Conservation (phyloP, 2,797 vertebrate species). For the Phaenicophaeus curvirostris region DNA sequence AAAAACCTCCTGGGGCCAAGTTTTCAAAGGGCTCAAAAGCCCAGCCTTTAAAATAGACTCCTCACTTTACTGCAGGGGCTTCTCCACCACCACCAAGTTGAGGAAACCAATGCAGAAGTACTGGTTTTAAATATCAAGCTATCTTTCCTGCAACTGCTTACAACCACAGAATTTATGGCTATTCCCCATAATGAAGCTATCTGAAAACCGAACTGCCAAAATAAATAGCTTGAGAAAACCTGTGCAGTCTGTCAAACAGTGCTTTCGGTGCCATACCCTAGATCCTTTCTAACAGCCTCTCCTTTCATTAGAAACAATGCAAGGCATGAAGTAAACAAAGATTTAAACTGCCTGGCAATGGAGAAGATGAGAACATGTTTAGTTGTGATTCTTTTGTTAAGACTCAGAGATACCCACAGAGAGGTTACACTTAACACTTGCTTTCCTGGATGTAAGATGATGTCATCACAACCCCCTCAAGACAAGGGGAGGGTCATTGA, state of each 20-base stretch:
- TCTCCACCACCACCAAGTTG: not conserved
- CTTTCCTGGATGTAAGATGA: not conserved
- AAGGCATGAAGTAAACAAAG: not conserved
- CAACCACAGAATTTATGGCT: not conserved
- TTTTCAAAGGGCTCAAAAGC: constrained; percentile 48
- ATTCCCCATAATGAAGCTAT: not conserved
- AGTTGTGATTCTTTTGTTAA: not conserved
- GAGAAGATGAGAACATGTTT: not conserved
- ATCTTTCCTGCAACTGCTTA: not conserved
- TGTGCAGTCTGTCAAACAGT: not conserved
- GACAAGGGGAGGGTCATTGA: not conserved
- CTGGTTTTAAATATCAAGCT: not conserved
- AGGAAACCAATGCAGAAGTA: not conserved
- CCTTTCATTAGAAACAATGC: not conserved
- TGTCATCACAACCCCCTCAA: not conserved
- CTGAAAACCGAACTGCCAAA: not conserved
- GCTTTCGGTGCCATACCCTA: not conserved
- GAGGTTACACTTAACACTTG: not conserved
- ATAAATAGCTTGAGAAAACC: not conserved
- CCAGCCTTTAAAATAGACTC: not conserved
- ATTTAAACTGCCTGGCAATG: not conserved
- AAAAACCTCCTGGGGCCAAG: constrained; percentile 39
- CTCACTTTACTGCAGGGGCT: not conserved
- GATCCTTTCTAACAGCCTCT: not conserved
- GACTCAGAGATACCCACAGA: not conserved